A percentile compares a stretch with the other conserved stretches of the same genome.
phyloP scores from a whole-genome alignment of 1,140 invertebrate species.

The Luehdorfia chinensis region DNA sequence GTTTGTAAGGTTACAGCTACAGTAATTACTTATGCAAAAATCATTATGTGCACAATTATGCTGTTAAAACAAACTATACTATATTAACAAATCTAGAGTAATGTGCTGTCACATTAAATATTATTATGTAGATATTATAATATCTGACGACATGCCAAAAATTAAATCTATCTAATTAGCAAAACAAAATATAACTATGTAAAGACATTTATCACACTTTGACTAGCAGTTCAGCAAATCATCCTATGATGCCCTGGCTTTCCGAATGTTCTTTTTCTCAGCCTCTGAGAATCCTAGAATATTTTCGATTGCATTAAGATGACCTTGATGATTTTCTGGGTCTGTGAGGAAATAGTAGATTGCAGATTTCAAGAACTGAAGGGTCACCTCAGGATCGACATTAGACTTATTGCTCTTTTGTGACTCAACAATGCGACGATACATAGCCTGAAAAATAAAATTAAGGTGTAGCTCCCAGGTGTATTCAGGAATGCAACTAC shows the following conservation, averaged over 20 bases:
- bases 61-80: conserved; percentile 10
- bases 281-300: conserved; percentile 87
- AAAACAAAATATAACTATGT: conserved; percentile 39
- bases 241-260: conserved; percentile 70
- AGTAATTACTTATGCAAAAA: conserved; percentile 19
- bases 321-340: conserved; percentile 89
- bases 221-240: conserved; percentile 50
- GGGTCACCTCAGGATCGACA: conserved; percentile 90
- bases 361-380: conserved; percentile 93
- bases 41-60: conserved; percentile 20
- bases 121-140: conserved; percentile 23
- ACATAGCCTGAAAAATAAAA: conserved; percentile 85
- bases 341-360: conserved; percentile 93
- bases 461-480: conserved; percentile 13
- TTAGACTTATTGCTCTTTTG: conserved; percentile 80
- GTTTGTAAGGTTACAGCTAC: conserved; percentile 16
- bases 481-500: conserved; percentile 3
- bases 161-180: conserved; percentile 49
- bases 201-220: conserved; percentile 53
- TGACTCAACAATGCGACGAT: conserved; percentile 86
- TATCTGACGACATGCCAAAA: conserved; percentile 46
- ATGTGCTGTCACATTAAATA: conserved; percentile 31
- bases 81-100: conserved; percentile 31
- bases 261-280: conserved; percentile 86
- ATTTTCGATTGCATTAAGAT: conserved; percentile 91